Evolutionary conservation across 1,140 invertebrate species (phyloP).

Genomic region (Scaptomyza hsui): DNA sequence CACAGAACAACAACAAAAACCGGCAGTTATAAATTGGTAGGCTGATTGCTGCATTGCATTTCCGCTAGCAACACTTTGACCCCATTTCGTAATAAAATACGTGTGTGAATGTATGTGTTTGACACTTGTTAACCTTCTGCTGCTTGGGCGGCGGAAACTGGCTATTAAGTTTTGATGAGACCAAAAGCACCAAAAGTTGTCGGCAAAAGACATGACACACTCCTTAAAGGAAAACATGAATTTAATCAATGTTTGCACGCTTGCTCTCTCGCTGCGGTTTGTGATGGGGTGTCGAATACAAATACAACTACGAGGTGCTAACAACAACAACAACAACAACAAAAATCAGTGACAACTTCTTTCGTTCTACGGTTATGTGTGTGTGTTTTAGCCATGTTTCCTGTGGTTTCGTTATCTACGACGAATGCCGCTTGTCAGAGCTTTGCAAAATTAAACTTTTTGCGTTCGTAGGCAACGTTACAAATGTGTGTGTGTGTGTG

Average conservation of each 20-base stretch:
- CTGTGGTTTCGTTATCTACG: constrained; percentile 37
- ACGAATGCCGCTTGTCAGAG: constrained; percentile 8
- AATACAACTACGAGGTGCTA: not conserved
- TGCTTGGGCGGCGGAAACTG: constrained; percentile 61
- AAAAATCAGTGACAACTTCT: constrained; percentile 15
- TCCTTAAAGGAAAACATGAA: constrained; percentile 28
- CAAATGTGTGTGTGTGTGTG: constrained; percentile 5
- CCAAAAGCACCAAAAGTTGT: constrained; percentile 42
- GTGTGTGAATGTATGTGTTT: constrained; percentile 43
- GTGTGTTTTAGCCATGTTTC: constrained; percentile 21
- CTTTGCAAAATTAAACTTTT: constrained; percentile 44
- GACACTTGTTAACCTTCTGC: constrained; percentile 65
- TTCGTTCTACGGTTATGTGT: not conserved
- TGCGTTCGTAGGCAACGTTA: constrained; percentile 27
- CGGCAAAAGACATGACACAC: constrained; percentile 31
- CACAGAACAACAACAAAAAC: constrained; percentile 11
- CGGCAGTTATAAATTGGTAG: constrained; percentile 58
- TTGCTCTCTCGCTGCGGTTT: constrained; percentile 32
- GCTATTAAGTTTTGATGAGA: constrained; percentile 76
- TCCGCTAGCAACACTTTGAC: constrained; percentile 58
- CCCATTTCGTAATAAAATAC: constrained; percentile 57
- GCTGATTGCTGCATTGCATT: constrained; percentile 73
- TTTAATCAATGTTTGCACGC: constrained; percentile 69
- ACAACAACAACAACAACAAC: constrained; percentile 10
- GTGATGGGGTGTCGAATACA: constrained; percentile 13